phyloP scores from a whole-genome alignment of 2,113 vertebrate genomes.

The Isichthys henryi region DNA sequence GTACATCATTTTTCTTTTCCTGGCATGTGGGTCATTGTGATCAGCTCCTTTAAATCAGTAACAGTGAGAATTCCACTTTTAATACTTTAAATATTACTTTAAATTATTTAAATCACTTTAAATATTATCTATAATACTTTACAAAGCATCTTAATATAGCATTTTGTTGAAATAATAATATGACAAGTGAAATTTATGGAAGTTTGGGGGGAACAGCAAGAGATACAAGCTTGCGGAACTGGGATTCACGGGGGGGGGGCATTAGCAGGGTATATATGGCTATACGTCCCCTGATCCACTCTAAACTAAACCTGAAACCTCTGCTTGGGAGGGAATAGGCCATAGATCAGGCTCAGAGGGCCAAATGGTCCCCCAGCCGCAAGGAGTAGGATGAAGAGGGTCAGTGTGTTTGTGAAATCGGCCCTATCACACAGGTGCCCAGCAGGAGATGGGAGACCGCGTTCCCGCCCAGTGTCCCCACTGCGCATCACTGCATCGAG shows the following conservation, averaged over 20 bases:
- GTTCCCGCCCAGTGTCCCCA: background rate
- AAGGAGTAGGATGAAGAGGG: constrained; percentile 12
- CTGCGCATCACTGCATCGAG: background rate
- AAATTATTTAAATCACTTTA: background rate
- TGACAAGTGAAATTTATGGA: background rate
- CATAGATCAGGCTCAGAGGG: constrained; percentile 5
- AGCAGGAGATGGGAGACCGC: background rate
- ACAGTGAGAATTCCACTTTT: background rate
- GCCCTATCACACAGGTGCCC: constrained; percentile 17
- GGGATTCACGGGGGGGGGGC: background rate
- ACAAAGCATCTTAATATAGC: background rate
- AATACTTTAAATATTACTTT: background rate
- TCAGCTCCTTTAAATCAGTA: background rate
- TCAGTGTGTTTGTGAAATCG: constrained; percentile 22
- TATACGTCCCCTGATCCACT: background rate
- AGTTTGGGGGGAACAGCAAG: background rate
- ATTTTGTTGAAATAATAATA: background rate
- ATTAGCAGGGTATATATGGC: background rate
- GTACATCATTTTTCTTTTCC: background rate
- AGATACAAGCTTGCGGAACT: background rate
- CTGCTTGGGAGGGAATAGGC: constrained; percentile 14
- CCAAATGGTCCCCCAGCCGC: background rate
- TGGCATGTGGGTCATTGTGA: background rate
- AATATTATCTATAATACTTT: background rate
- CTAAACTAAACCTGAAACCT: constrained; percentile 6